phyloP scores from a whole-genome alignment of 2,113 vertebrate species.

The Phocoena sinus region DNA sequence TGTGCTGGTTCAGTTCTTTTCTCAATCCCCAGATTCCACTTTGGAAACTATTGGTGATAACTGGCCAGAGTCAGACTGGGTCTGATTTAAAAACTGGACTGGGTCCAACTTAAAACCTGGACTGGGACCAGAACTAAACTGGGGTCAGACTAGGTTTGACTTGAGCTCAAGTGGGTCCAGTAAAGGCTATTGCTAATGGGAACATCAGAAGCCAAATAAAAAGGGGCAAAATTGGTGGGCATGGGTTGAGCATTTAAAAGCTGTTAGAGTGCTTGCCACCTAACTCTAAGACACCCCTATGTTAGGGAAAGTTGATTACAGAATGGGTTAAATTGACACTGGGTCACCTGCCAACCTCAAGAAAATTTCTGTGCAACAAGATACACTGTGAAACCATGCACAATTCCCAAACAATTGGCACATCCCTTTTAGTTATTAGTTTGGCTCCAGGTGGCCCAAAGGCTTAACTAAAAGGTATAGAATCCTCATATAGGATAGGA shows the following conservation, averaged over 20 bases:
- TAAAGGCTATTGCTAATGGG: neutral
- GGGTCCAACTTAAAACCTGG: neutral
- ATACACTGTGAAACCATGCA: neutral
- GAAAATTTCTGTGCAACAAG: neutral
- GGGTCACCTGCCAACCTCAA: neutral
- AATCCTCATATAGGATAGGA: neutral
- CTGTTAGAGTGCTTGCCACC: neutral
- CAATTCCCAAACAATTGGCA: neutral
- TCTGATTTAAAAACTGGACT: neutral
- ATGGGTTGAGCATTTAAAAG: neutral
- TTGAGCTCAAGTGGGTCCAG: neutral
- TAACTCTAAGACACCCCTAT: neutral
- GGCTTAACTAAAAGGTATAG: neutral
- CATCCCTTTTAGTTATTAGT: neutral
- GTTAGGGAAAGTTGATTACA: neutral
- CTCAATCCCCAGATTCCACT: neutral
- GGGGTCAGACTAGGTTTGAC: neutral
- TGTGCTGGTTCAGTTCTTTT: neutral
- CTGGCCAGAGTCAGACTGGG: neutral
- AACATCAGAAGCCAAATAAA: neutral
- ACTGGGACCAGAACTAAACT: neutral
- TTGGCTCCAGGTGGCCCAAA: neutral
- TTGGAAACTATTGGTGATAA: neutral
- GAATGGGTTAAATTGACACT: neutral
- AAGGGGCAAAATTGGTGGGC: neutral